These are phyloP conservation scores for Diarsia mendica DNA, from an alignment of 2,888 invertebrate species.

Conservation along the genomic window DNA sequence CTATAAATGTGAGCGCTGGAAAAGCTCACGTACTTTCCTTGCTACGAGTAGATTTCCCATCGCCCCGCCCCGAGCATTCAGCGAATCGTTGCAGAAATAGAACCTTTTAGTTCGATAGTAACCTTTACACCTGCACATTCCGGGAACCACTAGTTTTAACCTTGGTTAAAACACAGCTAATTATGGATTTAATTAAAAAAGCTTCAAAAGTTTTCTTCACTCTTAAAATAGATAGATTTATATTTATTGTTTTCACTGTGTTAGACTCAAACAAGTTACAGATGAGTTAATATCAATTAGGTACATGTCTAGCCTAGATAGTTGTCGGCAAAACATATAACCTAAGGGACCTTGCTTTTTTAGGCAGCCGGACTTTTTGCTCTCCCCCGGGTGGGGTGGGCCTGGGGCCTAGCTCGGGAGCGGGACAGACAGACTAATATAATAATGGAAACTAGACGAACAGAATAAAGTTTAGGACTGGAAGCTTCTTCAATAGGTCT, in stretches of 20 bases:
- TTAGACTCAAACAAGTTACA: too few relatives aligned
- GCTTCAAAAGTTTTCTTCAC: neutral
- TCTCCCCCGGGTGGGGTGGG: constrained; percentile 32
- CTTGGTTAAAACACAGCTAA: neutral
- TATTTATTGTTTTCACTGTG: too few relatives aligned
- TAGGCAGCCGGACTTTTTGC: constrained; percentile 53
- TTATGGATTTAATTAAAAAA: neutral
- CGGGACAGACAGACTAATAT: constrained; percentile 61
- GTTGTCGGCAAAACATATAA: constrained; percentile 50
- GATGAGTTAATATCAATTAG: constrained; percentile 65
- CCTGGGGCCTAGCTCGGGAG: constrained; percentile 17
- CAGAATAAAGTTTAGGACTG: constrained; percentile 55
- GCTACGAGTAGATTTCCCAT: constrained; percentile 34
- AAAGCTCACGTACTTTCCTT: constrained; percentile 18
- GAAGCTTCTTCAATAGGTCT: constrained; percentile 13
- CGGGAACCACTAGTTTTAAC: neutral
- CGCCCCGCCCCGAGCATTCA: constrained; percentile 26
- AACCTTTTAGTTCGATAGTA: constrained; percentile 35
- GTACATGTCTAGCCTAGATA: constrained; percentile 60
- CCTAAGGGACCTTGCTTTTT: constrained; percentile 56
- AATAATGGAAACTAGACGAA: constrained; percentile 60
- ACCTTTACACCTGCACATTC: constrained; percentile 23
- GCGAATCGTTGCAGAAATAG: constrained; percentile 45
- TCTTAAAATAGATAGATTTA: too few relatives aligned
- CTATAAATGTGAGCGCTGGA: neutral